Base-by-base conservation (phyloP, 2,888 invertebrate genomes). In the Amphiduros pacificus region DNA sequence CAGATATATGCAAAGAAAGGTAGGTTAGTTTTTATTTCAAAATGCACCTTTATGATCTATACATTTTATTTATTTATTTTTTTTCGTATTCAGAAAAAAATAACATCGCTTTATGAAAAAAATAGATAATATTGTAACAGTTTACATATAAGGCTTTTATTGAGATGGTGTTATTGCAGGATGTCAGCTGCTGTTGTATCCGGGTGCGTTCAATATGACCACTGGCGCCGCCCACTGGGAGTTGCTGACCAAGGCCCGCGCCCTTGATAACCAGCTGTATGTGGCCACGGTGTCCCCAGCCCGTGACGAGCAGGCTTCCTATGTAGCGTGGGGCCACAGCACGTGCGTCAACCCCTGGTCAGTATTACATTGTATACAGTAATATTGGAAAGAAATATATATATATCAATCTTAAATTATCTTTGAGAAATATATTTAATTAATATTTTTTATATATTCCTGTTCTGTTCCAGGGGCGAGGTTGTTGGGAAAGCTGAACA, bases 161-260 rank as follows among this genome's bases (percentile, higher is more conserved):
- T n/a, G n/a, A n/a, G n/a, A n/a, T n/a, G n/a, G n/a, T n/a, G n/a
- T 29, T 29, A 49, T 50, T 17, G 14, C 74, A 89, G 93, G 91
- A 0, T 95, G 95, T 75, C 87, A 92, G 59, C 81, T 96, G 73
- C 83, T 97, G 29, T 84, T 97, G 27, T 97, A 94, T 84, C 97
- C 97, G 0, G 95, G 91, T 28, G 95, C 96, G 1, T 97, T 97
- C 83, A 97, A 94, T 83, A 92, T 92, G 91, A 94, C 93, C 1
- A 97, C 97, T 0, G 97, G 97, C 0, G 94, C 95, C 0, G 84
- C 89, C 60, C 96, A 97, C 82, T 98, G 95, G 94, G 91, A 94
- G 77, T 81, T 94, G 3, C 84, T 97, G 22, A 90, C 89, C 63
- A 86, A 91, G 51, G 87, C 89, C 0, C 86, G 96, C 54, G 95